phyloP scores from a whole-genome alignment of 2,888 invertebrate genomes.

The Ichneumoninae sp. region DNA sequence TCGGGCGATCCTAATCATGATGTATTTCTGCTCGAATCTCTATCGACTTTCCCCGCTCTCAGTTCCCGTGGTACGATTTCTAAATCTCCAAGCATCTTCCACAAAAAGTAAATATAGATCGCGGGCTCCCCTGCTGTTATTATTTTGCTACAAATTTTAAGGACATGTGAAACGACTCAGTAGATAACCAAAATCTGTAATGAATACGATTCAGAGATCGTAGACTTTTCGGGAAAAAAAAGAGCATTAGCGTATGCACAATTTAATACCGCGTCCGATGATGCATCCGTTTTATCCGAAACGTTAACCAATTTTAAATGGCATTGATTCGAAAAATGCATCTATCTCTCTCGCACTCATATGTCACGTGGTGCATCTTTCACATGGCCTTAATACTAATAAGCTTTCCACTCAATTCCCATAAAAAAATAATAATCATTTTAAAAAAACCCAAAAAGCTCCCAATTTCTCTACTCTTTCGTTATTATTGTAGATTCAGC shows the following conservation, averaged over 20 bases:
- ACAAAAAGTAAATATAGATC: background rate
- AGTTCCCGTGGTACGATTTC: background rate
- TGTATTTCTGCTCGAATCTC: constrained; percentile 31
- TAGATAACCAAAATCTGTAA: no score
- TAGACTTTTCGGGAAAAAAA: no score
- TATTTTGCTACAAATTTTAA: background rate
- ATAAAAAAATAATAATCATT: no score
- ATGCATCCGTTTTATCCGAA: no score
- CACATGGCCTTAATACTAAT: background rate
- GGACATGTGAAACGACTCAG: no score
- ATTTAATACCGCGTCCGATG: no score
- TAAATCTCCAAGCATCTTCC: background rate
- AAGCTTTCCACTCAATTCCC: constrained; percentile 14
- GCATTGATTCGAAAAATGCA: no score
- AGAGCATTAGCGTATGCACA: no score
- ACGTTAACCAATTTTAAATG: no score
- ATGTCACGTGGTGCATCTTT: no score
- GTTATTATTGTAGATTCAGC: constrained; percentile 84
- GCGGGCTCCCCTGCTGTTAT: background rate
- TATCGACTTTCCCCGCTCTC: constrained; percentile 4
- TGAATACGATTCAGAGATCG: no score
- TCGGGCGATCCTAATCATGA: constrained; percentile 42
- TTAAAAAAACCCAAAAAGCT: constrained; percentile 4
- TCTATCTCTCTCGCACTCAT: no score
- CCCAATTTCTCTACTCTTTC: constrained; percentile 78